Conservation (phyloP, 2,797 vertebrate genomes). For the Acridotheres tristis region DNA sequence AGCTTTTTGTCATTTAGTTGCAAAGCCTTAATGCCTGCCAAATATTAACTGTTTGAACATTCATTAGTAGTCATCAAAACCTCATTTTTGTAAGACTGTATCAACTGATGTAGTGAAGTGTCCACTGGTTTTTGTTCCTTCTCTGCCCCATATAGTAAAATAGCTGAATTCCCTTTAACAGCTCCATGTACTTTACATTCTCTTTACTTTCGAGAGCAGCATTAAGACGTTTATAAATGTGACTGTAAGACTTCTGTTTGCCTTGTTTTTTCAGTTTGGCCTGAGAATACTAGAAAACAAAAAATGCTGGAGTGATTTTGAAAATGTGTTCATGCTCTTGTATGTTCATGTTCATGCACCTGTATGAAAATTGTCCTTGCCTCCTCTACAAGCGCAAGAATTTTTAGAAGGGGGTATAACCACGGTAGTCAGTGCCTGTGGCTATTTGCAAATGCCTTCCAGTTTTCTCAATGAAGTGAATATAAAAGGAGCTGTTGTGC, state of each 20-base stretch:
- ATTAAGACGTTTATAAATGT: not conserved
- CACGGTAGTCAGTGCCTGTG: not conserved
- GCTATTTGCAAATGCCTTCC: not conserved
- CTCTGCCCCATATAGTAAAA: not conserved
- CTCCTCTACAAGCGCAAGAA: not conserved
- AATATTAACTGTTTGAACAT: not conserved
- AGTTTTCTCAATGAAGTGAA: not conserved
- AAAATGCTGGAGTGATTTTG: not conserved
- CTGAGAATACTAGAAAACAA: not conserved
- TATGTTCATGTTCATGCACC: not conserved
- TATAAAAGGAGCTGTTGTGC: not conserved
- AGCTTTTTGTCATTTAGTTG: not conserved
- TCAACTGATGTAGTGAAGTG: not conserved
- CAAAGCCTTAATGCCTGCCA: not conserved
- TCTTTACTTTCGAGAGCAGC: not conserved
- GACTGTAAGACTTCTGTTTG: not conserved
- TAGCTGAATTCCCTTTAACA: not conserved
- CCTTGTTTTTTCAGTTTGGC: not conserved
- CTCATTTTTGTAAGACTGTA: not conserved
- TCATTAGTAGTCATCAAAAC: not conserved
- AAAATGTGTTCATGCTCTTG: not conserved
- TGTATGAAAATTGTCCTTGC: not conserved
- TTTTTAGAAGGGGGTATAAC: not conserved
- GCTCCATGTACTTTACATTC: not conserved
- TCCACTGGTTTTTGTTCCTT: not conserved